Percentiles rank a stretch among this genome's conserved stretches.
Conservation (phyloP, 2,797 vertebrate species). For the Miichthys miiuy region DNA sequence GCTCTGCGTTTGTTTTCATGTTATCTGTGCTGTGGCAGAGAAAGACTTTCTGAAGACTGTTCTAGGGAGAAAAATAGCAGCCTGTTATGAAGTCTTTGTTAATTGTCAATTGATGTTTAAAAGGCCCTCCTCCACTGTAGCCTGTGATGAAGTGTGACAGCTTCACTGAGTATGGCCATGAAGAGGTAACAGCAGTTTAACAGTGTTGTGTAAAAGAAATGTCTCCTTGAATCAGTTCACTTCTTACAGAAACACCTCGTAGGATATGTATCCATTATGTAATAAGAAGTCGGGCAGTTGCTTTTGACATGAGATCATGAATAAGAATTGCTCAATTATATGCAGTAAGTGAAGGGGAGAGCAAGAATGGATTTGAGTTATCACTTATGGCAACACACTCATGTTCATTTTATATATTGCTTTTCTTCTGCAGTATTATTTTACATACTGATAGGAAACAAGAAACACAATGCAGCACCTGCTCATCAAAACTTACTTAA, state of each 20-base stretch:
- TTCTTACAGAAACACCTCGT: not conserved
- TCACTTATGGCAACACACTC: too few relatives aligned
- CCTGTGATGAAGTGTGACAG: constrained; percentile 3
- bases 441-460: not conserved
- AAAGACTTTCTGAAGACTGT: constrained; percentile 37
- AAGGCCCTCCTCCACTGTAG: constrained; percentile 16
- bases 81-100: constrained; percentile 60
- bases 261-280: not conserved
- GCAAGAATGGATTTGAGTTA: too few relatives aligned
- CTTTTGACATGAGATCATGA: not conserved
- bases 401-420: not conserved
- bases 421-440: not conserved
- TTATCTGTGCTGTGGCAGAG: constrained; percentile 64
- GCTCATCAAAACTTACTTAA: too few relatives aligned
- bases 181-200: not conserved
- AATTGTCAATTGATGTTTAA: constrained; percentile 54
- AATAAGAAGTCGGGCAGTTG: not conserved
- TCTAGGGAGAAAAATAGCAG: constrained; percentile 46
- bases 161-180: not conserved
- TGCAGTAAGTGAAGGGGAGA: not conserved
- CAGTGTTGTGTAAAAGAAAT: not conserved
- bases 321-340: not conserved
- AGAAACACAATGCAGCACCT: not conserved
- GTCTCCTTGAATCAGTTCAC: not conserved
- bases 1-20: constrained; percentile 60